Percentiles rank a stretch among this genome's conserved stretches.
phyloP scores from a whole-genome alignment of 2,888 invertebrate species.

The Tethea ocularis region DNA sequence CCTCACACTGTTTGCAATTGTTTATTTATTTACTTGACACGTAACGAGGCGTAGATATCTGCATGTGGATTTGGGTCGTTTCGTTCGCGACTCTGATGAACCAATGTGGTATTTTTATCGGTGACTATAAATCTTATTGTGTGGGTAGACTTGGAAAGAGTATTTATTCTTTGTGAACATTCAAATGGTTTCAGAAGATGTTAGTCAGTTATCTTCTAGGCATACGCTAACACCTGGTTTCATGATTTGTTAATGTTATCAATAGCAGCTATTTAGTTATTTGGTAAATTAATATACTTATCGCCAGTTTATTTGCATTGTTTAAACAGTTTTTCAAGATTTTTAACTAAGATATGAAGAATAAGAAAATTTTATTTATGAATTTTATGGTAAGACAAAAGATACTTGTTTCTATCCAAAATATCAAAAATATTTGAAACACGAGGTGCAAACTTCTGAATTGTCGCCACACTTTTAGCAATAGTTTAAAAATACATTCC shows the following conservation, averaged over 20 bases:
- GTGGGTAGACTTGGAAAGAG: constrained; percentile 55
- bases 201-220: constrained; percentile 21
- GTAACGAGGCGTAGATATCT: constrained; percentile 32
- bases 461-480: too few relatives aligned
- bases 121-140: constrained; percentile 74
- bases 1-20: constrained; percentile 30
- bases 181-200: constrained; percentile 40
- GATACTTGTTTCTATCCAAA: too few relatives aligned
- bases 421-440: too few relatives aligned
- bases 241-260: background rate
- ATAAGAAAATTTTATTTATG: too few relatives aligned
- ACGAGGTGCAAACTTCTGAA: too few relatives aligned
- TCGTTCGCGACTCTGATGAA: constrained; percentile 58
- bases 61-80: constrained; percentile 42
- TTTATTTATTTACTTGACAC: constrained; percentile 51
- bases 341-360: too few relatives aligned
- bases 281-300: too few relatives aligned
- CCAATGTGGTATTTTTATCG: constrained; percentile 72
- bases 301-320: too few relatives aligned
- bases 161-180: constrained; percentile 62
- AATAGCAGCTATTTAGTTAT: too few relatives aligned
- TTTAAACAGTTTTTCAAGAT: too few relatives aligned
- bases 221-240: constrained; percentile 34
- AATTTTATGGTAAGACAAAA: too few relatives aligned
- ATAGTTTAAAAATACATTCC: too few relatives aligned